phyloP scores from a whole-genome alignment of 2,113 vertebrate genomes.

The Cynoglossus semilaevis region DNA sequence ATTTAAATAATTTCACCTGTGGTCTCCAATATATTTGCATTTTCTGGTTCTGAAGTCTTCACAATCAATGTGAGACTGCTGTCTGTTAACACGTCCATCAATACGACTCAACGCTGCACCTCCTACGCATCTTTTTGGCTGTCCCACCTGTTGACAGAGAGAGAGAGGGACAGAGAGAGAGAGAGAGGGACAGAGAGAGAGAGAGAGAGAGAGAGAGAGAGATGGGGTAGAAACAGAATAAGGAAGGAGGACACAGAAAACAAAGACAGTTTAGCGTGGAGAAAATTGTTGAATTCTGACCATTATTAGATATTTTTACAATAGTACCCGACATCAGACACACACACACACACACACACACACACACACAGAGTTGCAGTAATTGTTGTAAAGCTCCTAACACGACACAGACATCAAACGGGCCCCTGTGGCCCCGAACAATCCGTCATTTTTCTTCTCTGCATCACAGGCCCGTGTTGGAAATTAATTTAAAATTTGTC shows the following conservation, averaged over 20 bases:
- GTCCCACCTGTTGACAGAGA: slow-evolving; percentile 80
- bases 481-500: slow-evolving; percentile 71
- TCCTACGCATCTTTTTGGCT: slow-evolving; percentile 85
- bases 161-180: slow-evolving; percentile 26
- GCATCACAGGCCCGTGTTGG: slow-evolving; percentile 40
- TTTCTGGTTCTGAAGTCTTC: slow-evolving; percentile 84
- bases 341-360: slow-evolving; percentile 18
- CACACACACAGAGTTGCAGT: slow-evolving; percentile 29
- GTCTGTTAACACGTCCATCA: slow-evolving; percentile 97
- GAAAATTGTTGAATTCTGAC: no score
- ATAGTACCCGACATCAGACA: slow-evolving; percentile 13
- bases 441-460: slow-evolving; percentile 49
- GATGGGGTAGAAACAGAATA: no score
- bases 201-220: slow-evolving; percentile 16
- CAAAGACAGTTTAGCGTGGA: background rate
- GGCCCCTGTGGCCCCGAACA: slow-evolving; percentile 38
- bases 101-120: slow-evolving; percentile 84
- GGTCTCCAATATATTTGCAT: slow-evolving; percentile 86
- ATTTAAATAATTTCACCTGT: slow-evolving; percentile 68
- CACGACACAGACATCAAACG: slow-evolving; percentile 47
- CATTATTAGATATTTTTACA: slow-evolving; percentile 29
- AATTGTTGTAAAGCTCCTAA: slow-evolving; percentile 33
- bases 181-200: slow-evolving; percentile 15
- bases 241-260: slow-evolving; percentile 20
- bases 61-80: slow-evolving; percentile 87